Evolutionary conservation across 2,888 invertebrate genomes (phyloP), one percentile per base, ranked within the genome.

Genomic region (Lochmaea crataegi): DNA sequence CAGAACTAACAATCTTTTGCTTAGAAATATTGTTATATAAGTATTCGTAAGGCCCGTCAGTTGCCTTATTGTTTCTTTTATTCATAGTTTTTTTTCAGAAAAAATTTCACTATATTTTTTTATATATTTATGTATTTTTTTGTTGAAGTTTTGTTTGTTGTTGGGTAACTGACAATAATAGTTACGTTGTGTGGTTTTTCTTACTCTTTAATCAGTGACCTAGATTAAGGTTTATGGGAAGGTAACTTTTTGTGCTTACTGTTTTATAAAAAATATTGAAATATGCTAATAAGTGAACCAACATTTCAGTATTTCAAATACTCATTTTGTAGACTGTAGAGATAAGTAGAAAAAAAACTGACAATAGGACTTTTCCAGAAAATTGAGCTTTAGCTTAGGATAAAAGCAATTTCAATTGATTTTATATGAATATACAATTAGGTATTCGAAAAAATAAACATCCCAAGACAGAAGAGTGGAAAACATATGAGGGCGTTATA

Each of bases 91-190:
- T 74, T 68, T 65, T 67, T 64, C 65, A 9, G 65, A 71, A 71
- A 71, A 74, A 71, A 64, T 65, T 38, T 77, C 73, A 79, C 80
- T 83, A 81, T 83, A 84, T 84, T 83, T 83, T 73, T 76, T 82
- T 84, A 82, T 83, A 83, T 84, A 81, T 84, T 83, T 83, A 81
- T 82, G 81, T 83, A 79, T 81, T 81, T 82, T 56, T 83, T 83
- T 83, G 83, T 84, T 84, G 80, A 81, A 76, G 79, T 80, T 81
- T 81, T 83, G 80, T 82, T 80, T 81, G 81, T 81, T 80, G 72
- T 77, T 81, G 76, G 82, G 82, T 82, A 81, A 81, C 83, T 81
- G 83, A 82, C 80, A 76, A 78, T 75, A 79, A 78, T 79, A 80
- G 79, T 79, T 79, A 77, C 78, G 78, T 82, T 81, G 79, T 79